These are phyloP conservation scores for Muscicapa adusta DNA, from an alignment of 2,113 vertebrate genomes.

Conservation along the genomic window DNA sequence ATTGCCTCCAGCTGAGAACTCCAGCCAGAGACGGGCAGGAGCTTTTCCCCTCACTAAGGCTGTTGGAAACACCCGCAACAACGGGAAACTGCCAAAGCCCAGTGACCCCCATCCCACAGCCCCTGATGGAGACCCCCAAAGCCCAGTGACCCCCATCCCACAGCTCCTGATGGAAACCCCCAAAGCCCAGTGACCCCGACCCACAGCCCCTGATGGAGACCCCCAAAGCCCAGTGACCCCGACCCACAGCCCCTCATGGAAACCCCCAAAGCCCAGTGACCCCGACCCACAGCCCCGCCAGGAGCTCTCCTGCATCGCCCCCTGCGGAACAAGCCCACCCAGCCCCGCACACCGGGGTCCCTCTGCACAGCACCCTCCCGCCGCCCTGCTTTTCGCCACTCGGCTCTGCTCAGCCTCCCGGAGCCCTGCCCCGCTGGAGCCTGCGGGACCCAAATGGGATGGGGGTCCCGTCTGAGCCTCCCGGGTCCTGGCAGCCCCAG, in stretches of 20 bases:
- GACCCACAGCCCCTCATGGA: background rate
- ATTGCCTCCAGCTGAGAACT: background rate
- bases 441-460: background rate
- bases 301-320: background rate
- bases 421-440: background rate
- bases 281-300: background rate
- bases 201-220: background rate
- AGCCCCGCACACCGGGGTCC: background rate
- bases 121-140: background rate
- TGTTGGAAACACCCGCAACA: background rate
- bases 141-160: background rate
- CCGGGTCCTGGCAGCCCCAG: no score
- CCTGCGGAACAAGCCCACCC: background rate
- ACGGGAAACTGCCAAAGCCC: background rate
- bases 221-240: background rate
- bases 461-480: background rate
- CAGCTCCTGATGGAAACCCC: background rate
- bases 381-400: no score
- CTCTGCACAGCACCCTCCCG: background rate
- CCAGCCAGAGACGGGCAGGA: background rate
- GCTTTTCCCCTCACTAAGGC: rapidly evolving
- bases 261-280: background rate
- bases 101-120: background rate
- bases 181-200: background rate
- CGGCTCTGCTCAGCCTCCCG: background rate